Conservation (phyloP, 1,140 invertebrate species). For the Neocloeon triangulifer region DNA sequence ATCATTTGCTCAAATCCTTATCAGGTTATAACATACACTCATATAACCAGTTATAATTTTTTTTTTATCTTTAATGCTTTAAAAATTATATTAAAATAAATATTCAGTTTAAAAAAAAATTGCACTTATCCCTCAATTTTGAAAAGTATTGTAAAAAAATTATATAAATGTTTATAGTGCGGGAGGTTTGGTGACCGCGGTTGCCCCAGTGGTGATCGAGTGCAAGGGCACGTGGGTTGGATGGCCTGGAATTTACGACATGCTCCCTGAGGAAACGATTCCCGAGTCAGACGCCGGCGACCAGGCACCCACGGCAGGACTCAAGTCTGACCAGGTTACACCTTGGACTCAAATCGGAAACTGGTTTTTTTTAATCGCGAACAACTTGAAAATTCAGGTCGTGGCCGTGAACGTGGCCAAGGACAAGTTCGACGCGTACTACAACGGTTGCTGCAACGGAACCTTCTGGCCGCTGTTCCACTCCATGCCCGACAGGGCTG, state of each 20-base stretch:
- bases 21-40: neutral
- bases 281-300: constrained; percentile 68
- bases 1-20: no score
- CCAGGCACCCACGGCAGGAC: constrained; percentile 59
- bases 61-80: constrained; percentile 5
- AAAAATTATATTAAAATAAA: neutral
- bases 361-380: neutral
- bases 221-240: constrained; percentile 71
- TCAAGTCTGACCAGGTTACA: constrained; percentile 53
- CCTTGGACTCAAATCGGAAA: no score
- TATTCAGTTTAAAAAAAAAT: no score
- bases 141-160: no score
- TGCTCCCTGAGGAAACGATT: constrained; percentile 42
- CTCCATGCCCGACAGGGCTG: constrained; percentile 63
- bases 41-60: constrained; percentile 4
- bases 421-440: constrained; percentile 57
- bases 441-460: constrained; percentile 80
- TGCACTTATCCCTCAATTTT: no score
- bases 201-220: constrained; percentile 67
- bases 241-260: constrained; percentile 65
- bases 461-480: constrained; percentile 83
- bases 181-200: constrained; percentile 70
- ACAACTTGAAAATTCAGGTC: constrained; percentile 28
- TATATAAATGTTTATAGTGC: no score
- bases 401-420: constrained; percentile 54